phyloP scores from a whole-genome alignment of 2,113 vertebrate genomes.

The Python bivittatus region DNA sequence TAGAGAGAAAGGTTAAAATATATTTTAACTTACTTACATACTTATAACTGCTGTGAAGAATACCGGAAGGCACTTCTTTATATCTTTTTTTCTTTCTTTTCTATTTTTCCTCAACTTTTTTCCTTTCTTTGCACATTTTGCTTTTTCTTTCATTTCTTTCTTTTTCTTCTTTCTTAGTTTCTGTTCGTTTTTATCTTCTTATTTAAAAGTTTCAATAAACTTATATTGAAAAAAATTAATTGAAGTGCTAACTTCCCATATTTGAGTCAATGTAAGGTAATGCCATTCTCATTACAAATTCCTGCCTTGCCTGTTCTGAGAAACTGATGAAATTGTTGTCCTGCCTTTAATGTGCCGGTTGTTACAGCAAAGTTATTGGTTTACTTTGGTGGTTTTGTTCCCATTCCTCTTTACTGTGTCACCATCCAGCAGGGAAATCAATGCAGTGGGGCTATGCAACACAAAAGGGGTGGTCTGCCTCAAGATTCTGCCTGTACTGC shows the following conservation, averaged over 20 bases:
- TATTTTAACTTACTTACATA: too few species aligned
- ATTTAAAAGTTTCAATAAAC: too few species aligned
- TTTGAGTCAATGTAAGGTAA: not conserved
- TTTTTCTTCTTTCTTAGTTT: too few species aligned
- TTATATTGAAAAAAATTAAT: too few species aligned
- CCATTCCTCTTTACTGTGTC: not conserved
- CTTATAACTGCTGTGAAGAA: too few species aligned
- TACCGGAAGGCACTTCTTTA: too few species aligned
- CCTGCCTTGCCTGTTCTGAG: not conserved
- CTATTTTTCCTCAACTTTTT: too few species aligned
- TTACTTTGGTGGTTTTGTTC: not conserved
- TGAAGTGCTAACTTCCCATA: not conserved
- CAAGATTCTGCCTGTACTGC: not conserved
- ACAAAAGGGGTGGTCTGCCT: not conserved
- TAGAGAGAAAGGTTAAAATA: too few species aligned
- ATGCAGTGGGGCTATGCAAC: not conserved
- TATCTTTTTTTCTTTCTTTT: too few species aligned
- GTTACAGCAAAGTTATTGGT: not conserved
- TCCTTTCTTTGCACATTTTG: too few species aligned
- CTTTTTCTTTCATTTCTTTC: too few species aligned
- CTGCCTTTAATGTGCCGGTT: not conserved
- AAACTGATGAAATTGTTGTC: not conserved
- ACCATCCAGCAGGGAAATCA: not conserved
- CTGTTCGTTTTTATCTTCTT: too few species aligned
- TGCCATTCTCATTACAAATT: not conserved